Evolutionary conservation across 1,140 invertebrate species (phyloP).

Genomic region (Daktulosphaira vitifoliae): DNA sequence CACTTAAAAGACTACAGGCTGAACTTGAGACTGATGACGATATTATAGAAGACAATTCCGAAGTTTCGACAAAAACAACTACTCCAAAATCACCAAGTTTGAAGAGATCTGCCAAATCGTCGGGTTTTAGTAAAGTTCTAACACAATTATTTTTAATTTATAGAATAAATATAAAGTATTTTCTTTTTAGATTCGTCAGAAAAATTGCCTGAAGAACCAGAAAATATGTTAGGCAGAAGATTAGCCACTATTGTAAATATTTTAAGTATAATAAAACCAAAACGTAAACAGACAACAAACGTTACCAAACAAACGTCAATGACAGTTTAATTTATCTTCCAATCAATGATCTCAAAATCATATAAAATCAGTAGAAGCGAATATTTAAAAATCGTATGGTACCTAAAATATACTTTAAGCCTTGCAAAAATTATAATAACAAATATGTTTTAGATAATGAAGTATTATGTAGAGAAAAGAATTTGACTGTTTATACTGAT

Average conservation of each 20-base stretch:
- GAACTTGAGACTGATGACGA: slow-evolving; percentile 3
- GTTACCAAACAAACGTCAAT: slow-evolving; percentile 1
- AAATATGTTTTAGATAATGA: no score
- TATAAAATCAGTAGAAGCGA: no score
- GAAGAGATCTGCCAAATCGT: slow-evolving; percentile 23
- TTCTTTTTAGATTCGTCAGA: slow-evolving; percentile 25
- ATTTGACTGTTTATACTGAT: no score
- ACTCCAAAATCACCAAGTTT: slow-evolving; percentile 1
- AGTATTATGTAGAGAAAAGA: no score
- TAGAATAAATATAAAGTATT: background rate
- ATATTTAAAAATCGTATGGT: no score
- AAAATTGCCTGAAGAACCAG: slow-evolving; percentile 24
- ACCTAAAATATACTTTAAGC: no score
- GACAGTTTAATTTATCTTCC: slow-evolving; percentile 11
- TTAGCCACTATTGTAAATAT: slow-evolving; percentile 20
- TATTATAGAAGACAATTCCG: background rate
- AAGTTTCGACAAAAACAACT: background rate
- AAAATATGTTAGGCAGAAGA: slow-evolving; percentile 12
- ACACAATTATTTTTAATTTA: background rate
- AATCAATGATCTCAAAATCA: no score
- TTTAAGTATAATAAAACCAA: slow-evolving; percentile 20
- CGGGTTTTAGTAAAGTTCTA: slow-evolving; percentile 11
- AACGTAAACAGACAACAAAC: slow-evolving; percentile 11
- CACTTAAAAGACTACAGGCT: slow-evolving; percentile 14
- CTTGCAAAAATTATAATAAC: no score